Conservation (phyloP, 2,888 invertebrate genomes). For the Ectemnius lituratus region DNA sequence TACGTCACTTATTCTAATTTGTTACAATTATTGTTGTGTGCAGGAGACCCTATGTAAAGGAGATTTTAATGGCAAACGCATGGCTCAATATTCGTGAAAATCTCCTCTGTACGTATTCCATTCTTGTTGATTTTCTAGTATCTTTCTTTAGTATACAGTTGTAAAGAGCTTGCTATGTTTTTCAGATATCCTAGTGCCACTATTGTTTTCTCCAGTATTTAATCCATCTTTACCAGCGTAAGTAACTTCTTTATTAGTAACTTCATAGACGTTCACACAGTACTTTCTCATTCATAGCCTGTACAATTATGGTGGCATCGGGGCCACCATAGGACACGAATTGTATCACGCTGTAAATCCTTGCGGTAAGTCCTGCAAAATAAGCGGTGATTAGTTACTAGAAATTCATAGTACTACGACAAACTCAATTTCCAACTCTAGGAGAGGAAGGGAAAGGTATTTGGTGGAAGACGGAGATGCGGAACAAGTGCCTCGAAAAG, state of each 20-base stretch:
- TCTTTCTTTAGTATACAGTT: background rate
- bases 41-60: background rate
- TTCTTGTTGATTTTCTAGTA: background rate
- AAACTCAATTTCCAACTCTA: too few relatives aligned
- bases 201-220: background rate
- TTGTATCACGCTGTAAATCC: background rate
- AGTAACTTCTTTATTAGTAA: background rate
- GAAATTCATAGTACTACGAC: background rate
- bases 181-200: background rate
- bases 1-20: too few relatives aligned
- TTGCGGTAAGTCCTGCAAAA: background rate
- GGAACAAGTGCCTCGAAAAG: background rate
- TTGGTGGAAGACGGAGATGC: background rate
- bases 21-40: too few relatives aligned
- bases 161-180: background rate
- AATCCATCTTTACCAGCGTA: background rate
- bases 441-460: background rate
- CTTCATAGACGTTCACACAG: background rate
- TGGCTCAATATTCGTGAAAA: background rate
- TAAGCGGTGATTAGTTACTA: background rate
- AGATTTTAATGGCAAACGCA: background rate
- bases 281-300: background rate
- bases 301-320: background rate
- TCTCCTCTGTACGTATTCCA: background rate
- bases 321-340: slow-evolving; percentile 5